Base-by-base conservation (phyloP, 2,797 vertebrate genomes). In the Etheostoma nigrum region DNA sequence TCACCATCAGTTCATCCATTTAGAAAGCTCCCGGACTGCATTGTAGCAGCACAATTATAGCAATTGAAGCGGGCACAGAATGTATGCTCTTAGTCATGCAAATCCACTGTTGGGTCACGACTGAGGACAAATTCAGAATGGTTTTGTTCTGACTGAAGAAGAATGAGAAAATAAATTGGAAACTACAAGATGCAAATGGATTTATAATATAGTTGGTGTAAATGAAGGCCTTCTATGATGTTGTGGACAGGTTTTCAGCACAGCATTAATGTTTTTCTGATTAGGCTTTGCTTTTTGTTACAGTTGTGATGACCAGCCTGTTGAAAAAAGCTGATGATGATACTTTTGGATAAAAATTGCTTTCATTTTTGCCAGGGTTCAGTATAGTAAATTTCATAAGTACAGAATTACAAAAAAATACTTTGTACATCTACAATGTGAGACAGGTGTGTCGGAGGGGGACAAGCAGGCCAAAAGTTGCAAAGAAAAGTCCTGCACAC, bases 1-100 rank as follows among this genome's bases (percentile, higher is more conserved):
- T 86, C 84, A 78, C 62, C 55, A 79, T 76, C 74, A 68, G 66
- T 63, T 80, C 69, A 74, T 73, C 72, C 66, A 63, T 72, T 80
- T 63, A 78, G 69, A 77, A 72, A 80, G 54, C 67, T 49, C 45
- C 27, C 4, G 19, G 52, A 67, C 40, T 51, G 44, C 63, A 61
- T 54, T 1, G 6, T 42, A 47, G 66, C 16, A 10, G 40, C 47
- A 76, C 57, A 76, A 67, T 79, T 72, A 78, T 51, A 72, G 49
- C 45, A 52, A 76, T 33, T 60, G 67, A 55, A 76, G 42, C 40
- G 33, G 27, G 57, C 27, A 23, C 33, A 27, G 52, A 67, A 55
- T 67, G 18, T 71, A 16, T 36, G 21, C 53, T 78, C 48, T 72
- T 45, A 49, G 48, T 77, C 67, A 73, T 83, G 74, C 65, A 78